phyloP scores from a whole-genome alignment of 1,140 invertebrate species.

The Aricia agestis region DNA sequence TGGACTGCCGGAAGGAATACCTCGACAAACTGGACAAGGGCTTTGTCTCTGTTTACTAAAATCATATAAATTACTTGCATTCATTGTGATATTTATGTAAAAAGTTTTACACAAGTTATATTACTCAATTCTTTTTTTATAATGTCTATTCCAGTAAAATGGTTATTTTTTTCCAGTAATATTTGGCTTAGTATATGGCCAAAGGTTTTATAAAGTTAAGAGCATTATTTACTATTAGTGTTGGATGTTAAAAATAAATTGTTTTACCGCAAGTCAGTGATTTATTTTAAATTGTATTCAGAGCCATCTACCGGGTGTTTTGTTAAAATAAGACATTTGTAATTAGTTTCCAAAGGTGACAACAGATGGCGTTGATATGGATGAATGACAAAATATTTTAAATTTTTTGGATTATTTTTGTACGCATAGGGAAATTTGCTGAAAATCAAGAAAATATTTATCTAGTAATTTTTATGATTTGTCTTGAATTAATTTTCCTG shows the following conservation, averaged over 20 bases:
- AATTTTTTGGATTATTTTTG: too few species aligned
- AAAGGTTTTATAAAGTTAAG: neutral
- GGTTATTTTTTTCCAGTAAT: too few species aligned
- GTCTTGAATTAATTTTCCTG: too few species aligned
- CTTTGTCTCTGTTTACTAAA: constrained; percentile 61
- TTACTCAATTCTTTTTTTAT: neutral
- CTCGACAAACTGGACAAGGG: constrained; percentile 78
- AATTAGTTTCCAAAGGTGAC: neutral
- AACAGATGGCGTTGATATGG: neutral
- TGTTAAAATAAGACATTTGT: neutral
- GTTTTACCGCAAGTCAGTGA: neutral
- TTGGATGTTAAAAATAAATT: neutral
- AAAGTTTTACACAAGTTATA: neutral
- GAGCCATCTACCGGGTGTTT: neutral
- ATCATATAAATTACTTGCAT: neutral
- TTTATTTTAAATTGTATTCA: neutral
- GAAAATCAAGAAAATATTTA: too few species aligned
- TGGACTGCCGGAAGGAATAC: constrained; percentile 86
- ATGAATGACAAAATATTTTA: neutral
- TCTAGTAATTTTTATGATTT: too few species aligned
- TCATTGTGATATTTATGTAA: neutral
- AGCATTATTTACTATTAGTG: too few species aligned
- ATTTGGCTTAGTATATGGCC: neutral
- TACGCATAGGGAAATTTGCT: too few species aligned
- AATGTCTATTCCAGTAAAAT: too few species aligned